Evolutionary conservation across 2,113 vertebrate genomes (phyloP).

Genomic region (Otolemur garnettii): DNA sequence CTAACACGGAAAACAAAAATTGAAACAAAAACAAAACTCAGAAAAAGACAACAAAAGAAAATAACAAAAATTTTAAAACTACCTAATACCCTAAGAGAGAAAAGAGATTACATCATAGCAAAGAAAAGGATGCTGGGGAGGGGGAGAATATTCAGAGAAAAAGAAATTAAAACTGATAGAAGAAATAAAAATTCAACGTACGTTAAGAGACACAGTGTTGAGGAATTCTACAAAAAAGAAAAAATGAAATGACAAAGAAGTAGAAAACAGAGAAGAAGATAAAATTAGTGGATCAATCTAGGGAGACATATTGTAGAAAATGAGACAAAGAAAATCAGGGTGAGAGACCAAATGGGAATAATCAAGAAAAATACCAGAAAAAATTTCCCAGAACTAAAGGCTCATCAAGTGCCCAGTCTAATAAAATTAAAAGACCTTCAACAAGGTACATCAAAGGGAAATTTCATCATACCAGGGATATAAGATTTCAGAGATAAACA

Average conservation of each 20-base stretch:
- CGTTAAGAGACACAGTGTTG: constrained; percentile 27
- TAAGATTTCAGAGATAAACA: constrained; percentile 1
- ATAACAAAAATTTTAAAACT: not conserved
- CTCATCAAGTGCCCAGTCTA: not conserved
- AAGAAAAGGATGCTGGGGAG: not conserved
- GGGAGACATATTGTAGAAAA: not conserved
- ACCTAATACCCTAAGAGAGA: not conserved
- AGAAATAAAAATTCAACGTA: constrained; percentile 35
- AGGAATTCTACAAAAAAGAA: not conserved
- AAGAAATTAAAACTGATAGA: not conserved
- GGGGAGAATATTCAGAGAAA: not conserved
- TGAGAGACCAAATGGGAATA: not conserved
- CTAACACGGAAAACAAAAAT: constrained; percentile 20
- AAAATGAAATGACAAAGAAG: not conserved
- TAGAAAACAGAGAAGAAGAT: not conserved
- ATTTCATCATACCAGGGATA: not conserved
- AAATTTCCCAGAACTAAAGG: not conserved
- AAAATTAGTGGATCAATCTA: not conserved
- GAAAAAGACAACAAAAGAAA: constrained; percentile 6
- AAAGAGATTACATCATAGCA: not conserved
- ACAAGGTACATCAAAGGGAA: not conserved
- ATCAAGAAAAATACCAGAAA: constrained; percentile 1
- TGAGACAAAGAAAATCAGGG: not conserved
- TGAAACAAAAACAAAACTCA: not conserved
- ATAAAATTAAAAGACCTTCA: constrained; percentile 13